Evolutionary conservation across 2,797 vertebrate genomes (phyloP).

Genomic region (Rhynchotus rufescens): DNA sequence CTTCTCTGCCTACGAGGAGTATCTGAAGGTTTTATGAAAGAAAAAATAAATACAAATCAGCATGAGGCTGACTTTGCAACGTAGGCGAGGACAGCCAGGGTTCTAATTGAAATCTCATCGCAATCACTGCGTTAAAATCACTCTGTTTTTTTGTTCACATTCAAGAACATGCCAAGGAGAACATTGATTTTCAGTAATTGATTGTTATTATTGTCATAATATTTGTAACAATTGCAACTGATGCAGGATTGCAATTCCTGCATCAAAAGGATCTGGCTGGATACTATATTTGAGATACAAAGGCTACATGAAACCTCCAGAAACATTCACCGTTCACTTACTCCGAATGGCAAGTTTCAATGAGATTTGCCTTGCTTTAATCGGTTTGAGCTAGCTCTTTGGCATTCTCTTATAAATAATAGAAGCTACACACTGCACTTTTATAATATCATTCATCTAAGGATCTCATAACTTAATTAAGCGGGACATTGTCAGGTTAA

Average conservation of each 20-base stretch:
- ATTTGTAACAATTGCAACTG: background rate
- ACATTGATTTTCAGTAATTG: background rate
- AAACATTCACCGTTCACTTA: conserved; percentile 25
- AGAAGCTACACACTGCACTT: conserved; percentile 69
- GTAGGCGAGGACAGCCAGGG: background rate
- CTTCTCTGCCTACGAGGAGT: background rate
- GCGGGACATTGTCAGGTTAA: conserved; percentile 74
- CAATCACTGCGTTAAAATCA: background rate
- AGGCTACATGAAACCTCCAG: background rate
- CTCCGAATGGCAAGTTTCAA: conserved; percentile 37
- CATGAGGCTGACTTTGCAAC: background rate
- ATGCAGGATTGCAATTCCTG: background rate
- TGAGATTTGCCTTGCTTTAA: conserved; percentile 70
- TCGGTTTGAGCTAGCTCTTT: conserved; percentile 67
- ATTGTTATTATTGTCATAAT: background rate
- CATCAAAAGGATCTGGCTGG: background rate
- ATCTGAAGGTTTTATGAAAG: background rate
- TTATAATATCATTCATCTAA: conserved; percentile 75
- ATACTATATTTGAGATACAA: background rate
- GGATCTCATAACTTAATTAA: conserved; percentile 78
- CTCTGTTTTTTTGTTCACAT: background rate
- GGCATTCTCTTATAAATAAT: conserved; percentile 76
- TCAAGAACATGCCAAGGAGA: background rate
- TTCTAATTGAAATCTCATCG: background rate
- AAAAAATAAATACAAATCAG: background rate